Base-by-base conservation (phyloP, 2,888 invertebrate genomes). In the Limnephilus marmoratus region DNA sequence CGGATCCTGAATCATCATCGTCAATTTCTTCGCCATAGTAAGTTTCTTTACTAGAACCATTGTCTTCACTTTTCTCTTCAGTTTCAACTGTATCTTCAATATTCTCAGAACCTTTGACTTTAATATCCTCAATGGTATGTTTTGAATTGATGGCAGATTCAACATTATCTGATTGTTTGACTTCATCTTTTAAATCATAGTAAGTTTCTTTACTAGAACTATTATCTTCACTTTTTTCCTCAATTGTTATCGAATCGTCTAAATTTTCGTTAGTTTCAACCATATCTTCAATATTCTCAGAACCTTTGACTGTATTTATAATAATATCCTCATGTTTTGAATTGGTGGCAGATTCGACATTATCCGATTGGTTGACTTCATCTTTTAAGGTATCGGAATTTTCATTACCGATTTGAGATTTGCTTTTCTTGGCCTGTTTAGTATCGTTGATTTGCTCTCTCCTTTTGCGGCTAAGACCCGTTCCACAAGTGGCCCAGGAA, bases 401-500 rank as follows among this genome's bases (percentile, higher is more conserved):
- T 86, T 49, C 86, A 86, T 86, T 86, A 82, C 7, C 34, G 18
- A 82, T 31, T 68, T 68, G 24, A n/a, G 24, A 24, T 68, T 68
- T 68, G 9, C 68, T 68, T 88, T 92, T 93, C 83, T 93, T 92
- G 13, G 91, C 82, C 29, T 85, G 86, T 86, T 91, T 91, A 11
- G 93, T 83, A 82, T n/a, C 45, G 3, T 94, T 94, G 31, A 95
- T 92, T 81, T 95, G 94, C 90, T 94, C 94, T 87, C 94, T 94
- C 3, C 94, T 94, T 93, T 96, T 96, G 68, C 97, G 96, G 94
- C 97, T 97, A 93, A 96, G 96, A 0, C 97, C 97, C 0, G 95
- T 95, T 11, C 98, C 98, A 95, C 98, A 98, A 2, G 98, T 98
- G 0, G 98, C 98, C 99, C 99, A 99, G 94, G 98, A 98, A 12